Evolutionary conservation across 2,797 vertebrate genomes (phyloP), one percentile per base, ranked within the genome.

Genomic region (Dryobates pubescens): DNA sequence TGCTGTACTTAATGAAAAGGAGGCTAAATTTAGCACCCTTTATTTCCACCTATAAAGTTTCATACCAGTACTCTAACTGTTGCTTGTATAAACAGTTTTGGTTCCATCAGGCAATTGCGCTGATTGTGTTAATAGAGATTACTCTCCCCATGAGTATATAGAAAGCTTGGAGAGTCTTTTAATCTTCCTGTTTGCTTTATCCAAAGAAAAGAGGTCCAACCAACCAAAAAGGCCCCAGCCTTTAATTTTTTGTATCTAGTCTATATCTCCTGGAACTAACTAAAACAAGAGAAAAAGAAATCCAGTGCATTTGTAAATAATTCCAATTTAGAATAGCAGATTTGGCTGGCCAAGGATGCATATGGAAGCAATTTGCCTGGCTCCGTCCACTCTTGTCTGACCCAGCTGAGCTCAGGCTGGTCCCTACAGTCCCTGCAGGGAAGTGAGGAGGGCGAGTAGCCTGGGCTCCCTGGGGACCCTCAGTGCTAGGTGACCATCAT

Each of bases 201-300:
- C 45, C 78, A 51, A 91, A 91, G 49, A 26, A 79, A 75, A 88
- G 78, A 78, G 30, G 70, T 89, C 67, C 57, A 91, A 41, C 72
- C 72, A 87, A 74, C 30, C 43, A 63, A 78, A 92, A 81, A 83
- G 4, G 16, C 30, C n/a, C 2, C 18, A 30, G 43, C 56, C 34
- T 83, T 77, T 73, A 64, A 3, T 58, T 82, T 79, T 88, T 86
- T 87, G 5, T 88, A 88, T 22, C 75, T 62, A n/a, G 56, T 73
- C 85, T 74, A 65, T 71, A 86, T 90, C 85, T 96, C 85, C 88
- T 93, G 87, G 80, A 94, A 86, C 74, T 85, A 90, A 94, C 64
- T 90, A 92, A 92, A 90, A 84, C 58, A 92, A 84, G 58, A 77
- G 69, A 75, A 79, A 54, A 82, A 96, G 70, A 82, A 89, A 84